Conservation (phyloP, 2,888 invertebrate genomes). For the Netelia fuscicornis region DNA sequence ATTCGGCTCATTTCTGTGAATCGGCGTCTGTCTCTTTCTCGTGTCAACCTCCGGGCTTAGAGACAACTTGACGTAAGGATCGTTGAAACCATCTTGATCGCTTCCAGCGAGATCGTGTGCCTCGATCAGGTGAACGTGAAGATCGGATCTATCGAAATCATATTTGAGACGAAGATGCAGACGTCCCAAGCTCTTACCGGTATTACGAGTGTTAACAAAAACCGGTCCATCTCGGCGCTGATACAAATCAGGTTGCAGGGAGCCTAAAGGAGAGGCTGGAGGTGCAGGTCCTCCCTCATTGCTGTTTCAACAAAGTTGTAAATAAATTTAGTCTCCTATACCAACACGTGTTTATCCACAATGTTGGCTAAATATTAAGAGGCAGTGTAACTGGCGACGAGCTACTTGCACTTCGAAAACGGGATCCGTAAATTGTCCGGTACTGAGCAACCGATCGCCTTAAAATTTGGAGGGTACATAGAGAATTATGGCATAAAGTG, state of each 20-base stretch:
- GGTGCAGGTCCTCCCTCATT: conserved; percentile 84
- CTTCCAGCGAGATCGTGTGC: conserved; percentile 94
- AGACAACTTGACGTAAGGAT: conserved; percentile 94
- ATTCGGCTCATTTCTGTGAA: conserved; percentile 93
- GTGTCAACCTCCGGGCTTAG: conserved; percentile 94
- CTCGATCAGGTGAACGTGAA: conserved; percentile 96
- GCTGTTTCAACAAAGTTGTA: background rate
- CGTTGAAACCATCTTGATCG: conserved; percentile 95
- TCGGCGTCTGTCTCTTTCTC: conserved; percentile 93
- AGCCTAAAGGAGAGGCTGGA: conserved; percentile 89
- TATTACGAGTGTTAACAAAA: conserved; percentile 88
- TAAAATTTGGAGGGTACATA: too few species aligned
- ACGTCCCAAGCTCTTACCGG: conserved; percentile 91
- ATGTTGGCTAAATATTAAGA: conserved; percentile 2
- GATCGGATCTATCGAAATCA: conserved; percentile 95
- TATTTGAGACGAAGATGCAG: conserved; percentile 94
- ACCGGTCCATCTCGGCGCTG: conserved; percentile 92
- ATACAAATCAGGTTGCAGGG: conserved; percentile 95
- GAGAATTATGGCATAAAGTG: too few species aligned
- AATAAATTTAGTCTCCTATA: background rate
- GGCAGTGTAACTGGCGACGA: too few species aligned
- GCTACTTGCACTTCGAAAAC: too few species aligned
- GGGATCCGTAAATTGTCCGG: too few species aligned
- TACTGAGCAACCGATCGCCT: too few species aligned
- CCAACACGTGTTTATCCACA: too few species aligned